These are phyloP conservation scores for Emys orbicularis DNA, from an alignment of 2,797 vertebrate genomes.

Conservation along the genomic window DNA sequence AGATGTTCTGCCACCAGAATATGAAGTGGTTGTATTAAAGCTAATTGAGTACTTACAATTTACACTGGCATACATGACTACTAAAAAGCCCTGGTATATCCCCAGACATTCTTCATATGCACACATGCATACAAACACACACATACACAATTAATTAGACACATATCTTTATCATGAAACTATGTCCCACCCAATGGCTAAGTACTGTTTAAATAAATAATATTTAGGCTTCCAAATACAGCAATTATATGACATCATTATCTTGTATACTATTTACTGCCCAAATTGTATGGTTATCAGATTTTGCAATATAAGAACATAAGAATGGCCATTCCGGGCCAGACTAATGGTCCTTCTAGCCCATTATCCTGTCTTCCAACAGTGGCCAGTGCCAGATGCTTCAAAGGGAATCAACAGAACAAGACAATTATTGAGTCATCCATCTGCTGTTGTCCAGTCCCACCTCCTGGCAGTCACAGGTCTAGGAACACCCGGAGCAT, in stretches of 20 bases:
- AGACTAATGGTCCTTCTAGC: background rate
- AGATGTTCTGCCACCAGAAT: conserved; percentile 1
- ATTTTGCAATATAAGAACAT: background rate
- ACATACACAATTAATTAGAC: background rate
- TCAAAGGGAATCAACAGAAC: background rate
- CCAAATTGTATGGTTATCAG: background rate
- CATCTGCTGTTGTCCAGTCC: background rate
- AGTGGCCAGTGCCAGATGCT: background rate
- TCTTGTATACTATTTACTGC: background rate
- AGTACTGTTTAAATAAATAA: background rate
- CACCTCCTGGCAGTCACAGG: background rate
- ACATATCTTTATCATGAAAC: background rate
- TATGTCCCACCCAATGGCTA: background rate
- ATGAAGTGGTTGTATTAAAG: conserved; percentile 28
- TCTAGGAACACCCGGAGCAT: background rate
- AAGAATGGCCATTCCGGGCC: no score
- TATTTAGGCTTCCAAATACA: background rate
- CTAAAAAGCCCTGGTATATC: background rate
- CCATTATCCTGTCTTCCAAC: background rate
- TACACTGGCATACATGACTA: background rate
- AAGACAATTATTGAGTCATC: background rate
- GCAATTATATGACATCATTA: background rate
- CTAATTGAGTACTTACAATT: conserved; percentile 32
- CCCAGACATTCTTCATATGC: background rate
- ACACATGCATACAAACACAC: background rate